A percentile compares a stretch with the other conserved stretches of the same genome.
Evolutionary conservation across 2,797 vertebrate genomes (phyloP).

Genomic region (Gadopsis marmoratus): DNA sequence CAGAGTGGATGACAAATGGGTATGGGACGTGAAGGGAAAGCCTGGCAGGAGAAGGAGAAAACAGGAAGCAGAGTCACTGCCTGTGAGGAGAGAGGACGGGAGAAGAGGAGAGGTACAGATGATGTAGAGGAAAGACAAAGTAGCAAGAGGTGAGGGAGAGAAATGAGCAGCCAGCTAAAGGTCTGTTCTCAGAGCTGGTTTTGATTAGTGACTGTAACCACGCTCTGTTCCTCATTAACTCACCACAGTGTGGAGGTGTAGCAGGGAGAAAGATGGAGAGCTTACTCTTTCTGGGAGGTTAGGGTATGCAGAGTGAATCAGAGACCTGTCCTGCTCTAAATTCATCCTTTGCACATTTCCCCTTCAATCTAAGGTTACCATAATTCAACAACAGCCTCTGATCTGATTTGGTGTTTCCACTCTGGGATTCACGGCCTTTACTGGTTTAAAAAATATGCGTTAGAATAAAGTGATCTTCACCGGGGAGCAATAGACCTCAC

Average conservation of each 20-base stretch:
- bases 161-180: conserved; percentile 73
- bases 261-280: conserved; percentile 31
- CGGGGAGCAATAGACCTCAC: conserved; percentile 9
- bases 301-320: conserved; percentile 21
- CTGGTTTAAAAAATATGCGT: conserved; percentile 47
- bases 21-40: conserved; percentile 5
- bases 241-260: conserved; percentile 55
- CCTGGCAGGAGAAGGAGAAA: conserved; percentile 36
- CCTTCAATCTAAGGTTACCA: conserved; percentile 47
- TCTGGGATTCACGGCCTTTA: conserved; percentile 50
- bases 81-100: conserved; percentile 56
- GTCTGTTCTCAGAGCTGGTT: conserved; percentile 84
- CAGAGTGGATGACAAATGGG: conserved; percentile 46
- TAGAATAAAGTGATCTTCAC: conserved; percentile 58
- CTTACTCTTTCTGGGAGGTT: conserved; percentile 40
- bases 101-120: conserved; percentile 48
- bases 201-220: conserved; percentile 82
- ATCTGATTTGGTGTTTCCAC: conserved; percentile 53
- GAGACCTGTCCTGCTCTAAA: conserved; percentile 35
- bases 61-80: conserved; percentile 52
- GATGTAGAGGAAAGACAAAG: conserved; percentile 72
- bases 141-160: conserved; percentile 68
- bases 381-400: conserved; percentile 71
- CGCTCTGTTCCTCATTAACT: conserved; percentile 84
- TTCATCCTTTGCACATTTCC: conserved; percentile 42